phyloP scores from a whole-genome alignment of 1,140 invertebrate genomes.

The Octopus sinensis region DNA sequence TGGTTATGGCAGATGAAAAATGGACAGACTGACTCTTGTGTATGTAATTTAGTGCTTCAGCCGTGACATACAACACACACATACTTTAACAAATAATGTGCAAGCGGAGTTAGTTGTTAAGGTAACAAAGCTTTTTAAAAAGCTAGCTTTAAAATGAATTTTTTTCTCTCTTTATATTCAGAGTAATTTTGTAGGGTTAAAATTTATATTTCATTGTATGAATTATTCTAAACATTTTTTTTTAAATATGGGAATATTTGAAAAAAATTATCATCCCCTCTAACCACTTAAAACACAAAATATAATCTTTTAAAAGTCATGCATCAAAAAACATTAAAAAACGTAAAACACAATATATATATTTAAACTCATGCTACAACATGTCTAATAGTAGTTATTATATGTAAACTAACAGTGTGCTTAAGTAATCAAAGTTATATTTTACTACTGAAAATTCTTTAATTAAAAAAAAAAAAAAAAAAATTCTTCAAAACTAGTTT shows the following conservation, averaged over 20 bases:
- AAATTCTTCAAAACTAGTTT: background rate
- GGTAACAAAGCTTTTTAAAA: background rate
- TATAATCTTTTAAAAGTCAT: background rate
- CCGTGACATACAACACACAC: constrained; percentile 3
- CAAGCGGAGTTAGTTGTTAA: constrained; percentile 10
- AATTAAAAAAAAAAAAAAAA: too few relatives aligned
- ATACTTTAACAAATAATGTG: constrained; percentile 4
- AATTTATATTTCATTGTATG: background rate
- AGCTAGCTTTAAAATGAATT: background rate
- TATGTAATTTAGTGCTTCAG: background rate
- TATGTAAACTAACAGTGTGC: too few relatives aligned
- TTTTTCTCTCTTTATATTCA: background rate
- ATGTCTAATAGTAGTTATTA: background rate
- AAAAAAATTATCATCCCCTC: constrained; percentile 1
- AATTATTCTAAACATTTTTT: background rate
- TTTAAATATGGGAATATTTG: background rate
- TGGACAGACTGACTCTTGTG: constrained; percentile 1
- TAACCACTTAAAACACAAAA: constrained; percentile 14
- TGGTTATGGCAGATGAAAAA: background rate
- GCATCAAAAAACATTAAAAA: constrained; percentile 5
- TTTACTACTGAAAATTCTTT: too few relatives aligned
- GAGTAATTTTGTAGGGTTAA: too few relatives aligned
- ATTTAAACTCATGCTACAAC: background rate
- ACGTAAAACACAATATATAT: background rate
- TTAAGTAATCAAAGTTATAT: too few relatives aligned